These are phyloP conservation scores for Lipotes vexillifer DNA, from an alignment of 2,113 vertebrate genomes.

Conservation along the genomic window DNA sequence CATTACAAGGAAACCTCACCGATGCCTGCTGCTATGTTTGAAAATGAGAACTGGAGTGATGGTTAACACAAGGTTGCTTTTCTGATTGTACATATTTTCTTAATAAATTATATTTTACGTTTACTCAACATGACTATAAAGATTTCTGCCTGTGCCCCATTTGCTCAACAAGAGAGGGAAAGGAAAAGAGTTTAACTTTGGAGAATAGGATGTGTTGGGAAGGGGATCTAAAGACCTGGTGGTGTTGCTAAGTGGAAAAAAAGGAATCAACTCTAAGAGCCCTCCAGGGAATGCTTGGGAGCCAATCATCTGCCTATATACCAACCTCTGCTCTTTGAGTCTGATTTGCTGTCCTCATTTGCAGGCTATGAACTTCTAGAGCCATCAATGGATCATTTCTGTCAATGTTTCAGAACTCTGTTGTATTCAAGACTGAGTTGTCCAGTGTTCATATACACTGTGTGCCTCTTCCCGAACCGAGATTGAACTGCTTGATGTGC, in stretches of 20 bases:
- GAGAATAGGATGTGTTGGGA: neutral
- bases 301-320: neutral
- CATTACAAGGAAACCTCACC: fast-evolving
- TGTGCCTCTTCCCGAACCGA: neutral
- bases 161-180: neutral
- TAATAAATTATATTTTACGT: neutral
- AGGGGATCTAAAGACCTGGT: neutral
- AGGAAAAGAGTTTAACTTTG: neutral
- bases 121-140: neutral
- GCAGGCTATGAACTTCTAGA: neutral
- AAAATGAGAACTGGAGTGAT: neutral
- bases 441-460: fast-evolving
- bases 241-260: neutral
- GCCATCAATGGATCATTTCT: neutral
- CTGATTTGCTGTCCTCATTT: neutral
- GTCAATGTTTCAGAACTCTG: neutral
- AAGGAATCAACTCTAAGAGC: neutral
- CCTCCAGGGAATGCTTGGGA: neutral
- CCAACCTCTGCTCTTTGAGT: neutral
- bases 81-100: neutral
- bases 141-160: neutral
- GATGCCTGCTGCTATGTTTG: neutral
- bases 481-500: no score
- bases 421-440: neutral
- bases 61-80: neutral